These are phyloP conservation scores for Trachelus iudaicus DNA, from an alignment of 2,888 invertebrate genomes.

Conservation along the genomic window DNA sequence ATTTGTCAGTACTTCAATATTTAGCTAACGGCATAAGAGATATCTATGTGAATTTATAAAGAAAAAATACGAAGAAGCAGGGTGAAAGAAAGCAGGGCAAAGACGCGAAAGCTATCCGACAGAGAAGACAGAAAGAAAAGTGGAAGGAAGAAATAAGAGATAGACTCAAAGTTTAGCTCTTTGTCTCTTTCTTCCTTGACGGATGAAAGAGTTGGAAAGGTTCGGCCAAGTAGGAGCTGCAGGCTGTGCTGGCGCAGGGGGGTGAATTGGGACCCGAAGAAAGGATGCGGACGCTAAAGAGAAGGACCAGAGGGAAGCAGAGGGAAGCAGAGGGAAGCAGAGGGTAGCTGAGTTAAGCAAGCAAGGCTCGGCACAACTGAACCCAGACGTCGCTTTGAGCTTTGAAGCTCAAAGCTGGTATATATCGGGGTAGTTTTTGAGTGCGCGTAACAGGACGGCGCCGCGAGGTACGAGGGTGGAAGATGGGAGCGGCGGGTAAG, in stretches of 20 bases:
- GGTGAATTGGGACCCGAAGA: neutral
- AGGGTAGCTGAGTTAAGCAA: slow-evolving; percentile 15
- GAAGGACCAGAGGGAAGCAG: slow-evolving; percentile 16
- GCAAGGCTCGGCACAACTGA: slow-evolving; percentile 9
- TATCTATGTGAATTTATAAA: neutral
- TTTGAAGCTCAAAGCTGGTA: slow-evolving; percentile 7
- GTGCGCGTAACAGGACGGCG: slow-evolving; percentile 4
- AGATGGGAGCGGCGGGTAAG: slow-evolving; percentile 1
- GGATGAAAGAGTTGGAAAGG: slow-evolving; percentile 33
- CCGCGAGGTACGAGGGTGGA: slow-evolving; percentile 3
- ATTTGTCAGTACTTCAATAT: too few relatives aligned
- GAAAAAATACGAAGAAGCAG: slow-evolving; percentile 6
- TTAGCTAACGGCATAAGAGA: too few relatives aligned
- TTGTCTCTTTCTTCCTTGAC: slow-evolving; percentile 25
- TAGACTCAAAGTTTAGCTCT: slow-evolving; percentile 10
- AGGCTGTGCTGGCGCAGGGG: neutral
- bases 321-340: slow-evolving; percentile 17
- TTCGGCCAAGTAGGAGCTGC: slow-evolving; percentile 28
- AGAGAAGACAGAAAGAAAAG: neutral
- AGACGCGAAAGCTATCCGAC: neutral
- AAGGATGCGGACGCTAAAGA: slow-evolving; percentile 11
- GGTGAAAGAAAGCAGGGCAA: neutral
- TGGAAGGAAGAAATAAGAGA: slow-evolving; percentile 3
- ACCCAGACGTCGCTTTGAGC: slow-evolving; percentile 21
- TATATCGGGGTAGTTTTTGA: slow-evolving; percentile 9